Base-by-base conservation (phyloP, 2,797 vertebrate species). In the Tragopan temminckii region DNA sequence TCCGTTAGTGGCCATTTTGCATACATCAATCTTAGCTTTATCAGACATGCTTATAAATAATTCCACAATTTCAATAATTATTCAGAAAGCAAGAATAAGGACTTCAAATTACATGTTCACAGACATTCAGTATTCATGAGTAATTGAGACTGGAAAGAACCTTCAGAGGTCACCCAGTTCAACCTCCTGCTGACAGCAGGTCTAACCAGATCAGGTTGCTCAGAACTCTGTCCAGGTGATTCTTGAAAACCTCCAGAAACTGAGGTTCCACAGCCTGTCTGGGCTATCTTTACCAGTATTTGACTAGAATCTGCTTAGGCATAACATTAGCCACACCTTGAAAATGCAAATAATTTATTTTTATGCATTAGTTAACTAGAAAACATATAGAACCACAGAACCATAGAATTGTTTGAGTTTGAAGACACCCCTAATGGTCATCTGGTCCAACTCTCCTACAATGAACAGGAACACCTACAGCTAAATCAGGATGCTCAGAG, bases 41-140 rank as follows among this genome's bases (percentile, higher is more conserved):
- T 72, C 83, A 95, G 78, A 71, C 25, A 48, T 31, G 46, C 77
- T 67, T 76, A 29, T 75, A 70, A 92, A 68, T 89, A 88, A 59
- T n/a, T 59, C 58, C 36, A 50, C 55, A 53, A 77, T 3, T 27
- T 16, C 46, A 61, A 38, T 50, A 7, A 13, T 62, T 67, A 69
- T 33, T 95, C 35, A 90, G 89, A 93, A 94, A 78, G 52, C 38
- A n/a, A n/a, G 33, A 89, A 79, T 59, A 80, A 88, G 80, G 27
- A 40, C 31, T 57, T 91, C 57, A 76, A 78, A 80, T 74, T 52
- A 78, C 21, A 50, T 2, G 5, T 42, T 67, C 84, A 69, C 13
- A 23, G 55, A 68, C 11, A 64, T 14, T 67, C 21, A 18, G 19
- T 64, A 93, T 67, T 74, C 67, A 66, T 14, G 45, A 61, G 31